phyloP scores from a whole-genome alignment of 2,888 invertebrate species.

The Strigamia transsilvanica region DNA sequence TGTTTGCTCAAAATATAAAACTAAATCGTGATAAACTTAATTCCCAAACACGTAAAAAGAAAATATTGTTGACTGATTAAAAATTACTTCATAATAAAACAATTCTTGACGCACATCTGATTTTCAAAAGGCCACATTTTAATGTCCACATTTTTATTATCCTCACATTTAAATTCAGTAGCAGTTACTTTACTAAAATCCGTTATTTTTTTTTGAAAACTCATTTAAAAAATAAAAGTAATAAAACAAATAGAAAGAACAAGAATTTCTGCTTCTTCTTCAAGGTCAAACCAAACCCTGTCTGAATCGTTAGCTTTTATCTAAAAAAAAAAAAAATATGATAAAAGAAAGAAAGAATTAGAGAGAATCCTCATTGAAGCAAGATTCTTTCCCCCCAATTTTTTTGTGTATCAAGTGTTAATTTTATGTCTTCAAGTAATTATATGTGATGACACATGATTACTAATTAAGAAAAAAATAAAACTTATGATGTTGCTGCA shows the following conservation, averaged over 20 bases:
- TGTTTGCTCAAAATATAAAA: background rate
- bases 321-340: too few species aligned
- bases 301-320: background rate
- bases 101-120: too few species aligned
- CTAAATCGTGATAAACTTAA: too few species aligned
- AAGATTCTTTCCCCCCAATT: background rate
- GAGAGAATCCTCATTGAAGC: background rate
- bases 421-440: too few species aligned
- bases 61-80: too few species aligned
- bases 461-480: too few species aligned
- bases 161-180: background rate
- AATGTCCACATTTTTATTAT: background rate
- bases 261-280: constrained; percentile 45
- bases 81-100: too few species aligned
- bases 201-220: too few species aligned
- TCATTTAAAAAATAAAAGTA: too few species aligned
- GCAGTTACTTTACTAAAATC: background rate
- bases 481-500: background rate
- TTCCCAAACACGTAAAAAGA: too few species aligned
- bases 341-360: background rate
- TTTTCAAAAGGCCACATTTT: background rate
- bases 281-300: constrained; percentile 7
- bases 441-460: too few species aligned
- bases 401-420: too few species aligned
- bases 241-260: background rate